Percentiles rank a stretch among this genome's conserved stretches.
Evolutionary conservation across 2,113 vertebrate species (phyloP).

Genomic region (Saccopteryx leptura): DNA sequence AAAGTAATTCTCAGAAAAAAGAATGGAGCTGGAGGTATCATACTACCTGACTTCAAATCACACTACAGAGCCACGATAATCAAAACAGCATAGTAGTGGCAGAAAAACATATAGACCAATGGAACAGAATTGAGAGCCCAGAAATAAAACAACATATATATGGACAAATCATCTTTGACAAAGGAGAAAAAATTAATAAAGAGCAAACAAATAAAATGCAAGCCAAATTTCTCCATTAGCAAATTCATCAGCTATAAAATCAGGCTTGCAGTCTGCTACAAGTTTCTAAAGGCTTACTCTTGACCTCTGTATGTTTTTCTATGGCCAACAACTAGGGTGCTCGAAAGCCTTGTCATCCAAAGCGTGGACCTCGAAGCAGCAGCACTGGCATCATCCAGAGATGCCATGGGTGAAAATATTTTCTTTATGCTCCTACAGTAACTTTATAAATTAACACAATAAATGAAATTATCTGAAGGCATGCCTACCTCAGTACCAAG

Average conservation of each 20-base stretch:
- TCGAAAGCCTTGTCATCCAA: neutral
- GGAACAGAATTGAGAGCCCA: too few species aligned
- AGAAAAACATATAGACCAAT: too few species aligned
- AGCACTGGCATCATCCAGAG: neutral
- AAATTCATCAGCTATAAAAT: neutral
- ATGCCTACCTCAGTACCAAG: neutral
- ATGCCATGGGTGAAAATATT: neutral
- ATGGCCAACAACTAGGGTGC: neutral
- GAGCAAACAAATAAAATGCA: neutral
- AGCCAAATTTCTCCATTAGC: neutral
- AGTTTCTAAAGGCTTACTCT: neutral
- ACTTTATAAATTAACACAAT: neutral
- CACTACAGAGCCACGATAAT: too few species aligned
- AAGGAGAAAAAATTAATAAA: neutral
- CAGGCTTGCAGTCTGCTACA: neutral
- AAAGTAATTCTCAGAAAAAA: too few species aligned
- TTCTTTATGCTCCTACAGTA: neutral
- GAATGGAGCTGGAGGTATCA: too few species aligned
- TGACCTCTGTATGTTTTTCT: neutral
- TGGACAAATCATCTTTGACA: neutral
- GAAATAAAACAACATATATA: too few species aligned
- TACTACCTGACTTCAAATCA: too few species aligned
- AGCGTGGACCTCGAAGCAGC: neutral
- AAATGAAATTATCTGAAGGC: neutral
- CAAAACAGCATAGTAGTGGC: too few species aligned